Evolutionary conservation across 2,888 invertebrate species (phyloP).

Genomic region (Nomada ruficornis): DNA sequence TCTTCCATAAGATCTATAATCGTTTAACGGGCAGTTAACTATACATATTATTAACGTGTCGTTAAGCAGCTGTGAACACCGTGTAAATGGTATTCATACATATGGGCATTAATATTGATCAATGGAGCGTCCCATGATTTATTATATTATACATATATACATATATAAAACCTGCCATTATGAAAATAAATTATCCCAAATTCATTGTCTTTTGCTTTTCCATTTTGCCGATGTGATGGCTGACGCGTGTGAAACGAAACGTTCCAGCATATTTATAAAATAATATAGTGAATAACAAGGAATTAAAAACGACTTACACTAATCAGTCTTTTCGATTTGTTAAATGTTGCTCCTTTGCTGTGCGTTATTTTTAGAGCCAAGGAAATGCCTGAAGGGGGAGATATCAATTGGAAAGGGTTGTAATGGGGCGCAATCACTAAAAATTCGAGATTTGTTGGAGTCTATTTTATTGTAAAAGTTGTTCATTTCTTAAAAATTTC

Average conservation of each 20-base stretch:
- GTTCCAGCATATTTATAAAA: background rate
- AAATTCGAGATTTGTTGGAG: no score
- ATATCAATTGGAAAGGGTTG: no score
- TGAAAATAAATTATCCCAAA: constrained; percentile 19
- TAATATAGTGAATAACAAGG: no score
- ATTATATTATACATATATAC: constrained; percentile 10
- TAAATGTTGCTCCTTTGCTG: no score
- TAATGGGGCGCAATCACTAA: no score
- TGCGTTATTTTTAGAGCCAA: no score
- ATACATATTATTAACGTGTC: constrained; percentile 64
- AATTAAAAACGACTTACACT: no score
- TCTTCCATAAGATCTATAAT: constrained; percentile 67
- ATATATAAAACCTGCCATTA: constrained; percentile 39
- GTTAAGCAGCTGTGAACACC: constrained; percentile 59
- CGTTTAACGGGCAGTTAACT: constrained; percentile 68
- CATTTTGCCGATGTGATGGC: background rate
- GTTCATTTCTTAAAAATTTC: no score
- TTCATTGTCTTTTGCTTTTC: background rate
- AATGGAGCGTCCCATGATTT: constrained; percentile 45
- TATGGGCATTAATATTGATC: constrained; percentile 56
- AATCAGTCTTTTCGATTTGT: no score
- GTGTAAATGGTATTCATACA: constrained; percentile 52
- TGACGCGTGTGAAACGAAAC: background rate
- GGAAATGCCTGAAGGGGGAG: no score
- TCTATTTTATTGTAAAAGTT: no score